Conservation (phyloP, 2,888 invertebrate species). For the Hipparchia sbordonii region DNA sequence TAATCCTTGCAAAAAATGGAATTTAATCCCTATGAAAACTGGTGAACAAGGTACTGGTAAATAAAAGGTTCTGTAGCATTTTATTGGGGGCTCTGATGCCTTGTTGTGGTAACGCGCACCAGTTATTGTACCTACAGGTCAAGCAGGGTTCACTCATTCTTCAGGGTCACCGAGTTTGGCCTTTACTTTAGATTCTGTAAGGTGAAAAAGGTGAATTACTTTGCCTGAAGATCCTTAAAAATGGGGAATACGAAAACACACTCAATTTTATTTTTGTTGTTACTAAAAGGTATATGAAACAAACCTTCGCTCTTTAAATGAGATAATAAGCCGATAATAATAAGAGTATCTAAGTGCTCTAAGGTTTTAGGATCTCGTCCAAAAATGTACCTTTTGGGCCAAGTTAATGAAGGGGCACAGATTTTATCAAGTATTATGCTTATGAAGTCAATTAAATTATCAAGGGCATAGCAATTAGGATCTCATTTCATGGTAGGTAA, state of each 20-base stretch:
- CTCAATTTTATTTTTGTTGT: conserved; percentile 6
- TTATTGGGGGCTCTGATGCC: background rate
- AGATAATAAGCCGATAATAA: conserved; percentile 12
- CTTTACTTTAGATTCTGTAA: background rate
- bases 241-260: background rate
- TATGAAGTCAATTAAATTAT: conserved; percentile 5
- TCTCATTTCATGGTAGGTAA: conserved; percentile 1
- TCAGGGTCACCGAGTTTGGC: too few relatives aligned
- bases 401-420: conserved; percentile 12
- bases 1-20: conserved; percentile 14
- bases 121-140: too few relatives aligned
- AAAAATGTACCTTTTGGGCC: conserved; percentile 12
- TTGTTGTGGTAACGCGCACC: background rate
- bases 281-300: conserved; percentile 1
- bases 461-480: background rate
- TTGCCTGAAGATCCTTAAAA: background rate
- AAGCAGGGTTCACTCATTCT: too few relatives aligned
- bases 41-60: background rate
- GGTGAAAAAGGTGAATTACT: background rate
- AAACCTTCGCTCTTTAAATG: conserved; percentile 15
- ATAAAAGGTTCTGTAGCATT: background rate
- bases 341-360: background rate
- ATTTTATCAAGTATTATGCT: conserved; percentile 18
- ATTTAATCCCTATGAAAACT: conserved; percentile 16
- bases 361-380: background rate